Evolutionary conservation across 1,140 invertebrate species (phyloP), one percentile per base, ranked within the genome.

Genomic region (Luehdorfia chinensis): DNA sequence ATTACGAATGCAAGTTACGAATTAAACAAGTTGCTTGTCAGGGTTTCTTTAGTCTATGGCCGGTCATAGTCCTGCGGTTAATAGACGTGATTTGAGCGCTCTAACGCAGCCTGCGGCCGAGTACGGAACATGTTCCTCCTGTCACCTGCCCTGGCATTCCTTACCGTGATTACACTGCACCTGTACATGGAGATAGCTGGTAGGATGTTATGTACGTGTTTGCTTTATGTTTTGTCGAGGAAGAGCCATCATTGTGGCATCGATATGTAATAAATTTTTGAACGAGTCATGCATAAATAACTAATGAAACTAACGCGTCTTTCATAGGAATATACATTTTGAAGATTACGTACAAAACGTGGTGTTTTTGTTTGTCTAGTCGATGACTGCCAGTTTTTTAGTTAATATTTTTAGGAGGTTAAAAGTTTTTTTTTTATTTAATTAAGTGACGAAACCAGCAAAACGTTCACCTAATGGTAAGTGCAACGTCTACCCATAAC

Each of bases 61-160:
- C 66, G 76, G 72, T 81, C 66, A 74, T 76, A 84, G 77, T 81
- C 80, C 76, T 84, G 77, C 59, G 68, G 76, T 81, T 75, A 79
- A 79, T 84, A 75, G 71, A 75, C 69, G 75, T 84, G 80, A 84
- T 84, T 84, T 81, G 80, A 84, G 64, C 55, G 50, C 52, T 69
- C 64, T 70, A 74, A 66, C 66, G 72, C 69, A 54, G 65, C 60
- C 14, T 15, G 25, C 32, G 32, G 32, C 32, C 1, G 53, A 53
- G 59, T 63, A 46, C 21, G 30, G 49, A 60, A 65, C 59, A 60
- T 47, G 64, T 50, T 74, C 75, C 77, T 84, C 71, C 80, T 81
- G 77, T 79, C 80, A 84, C 80, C 80, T 84, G 80, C 75, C 57
- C 28, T 60, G 49, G 55, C 77, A 78, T 81, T 81, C 80, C 75